A percentile compares a stretch with the other conserved stretches of the same genome.
Evolutionary conservation across 2,113 vertebrate species (phyloP).

Genomic region (Cairina moschata): DNA sequence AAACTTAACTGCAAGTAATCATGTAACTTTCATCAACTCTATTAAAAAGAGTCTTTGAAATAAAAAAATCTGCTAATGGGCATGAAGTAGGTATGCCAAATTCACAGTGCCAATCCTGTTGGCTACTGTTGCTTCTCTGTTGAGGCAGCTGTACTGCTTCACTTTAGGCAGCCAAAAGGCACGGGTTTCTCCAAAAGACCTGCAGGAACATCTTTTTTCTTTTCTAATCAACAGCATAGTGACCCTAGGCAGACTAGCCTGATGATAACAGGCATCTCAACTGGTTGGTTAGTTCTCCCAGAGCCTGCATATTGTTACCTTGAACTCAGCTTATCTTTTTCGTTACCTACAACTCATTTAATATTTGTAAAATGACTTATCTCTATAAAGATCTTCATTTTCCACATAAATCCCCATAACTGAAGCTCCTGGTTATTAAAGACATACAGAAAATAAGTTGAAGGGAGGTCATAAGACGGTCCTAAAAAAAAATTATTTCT

Average conservation of each 20-base stretch:
- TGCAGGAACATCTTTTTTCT: background rate
- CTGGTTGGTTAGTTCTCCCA: background rate
- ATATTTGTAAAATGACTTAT: background rate
- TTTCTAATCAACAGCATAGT: background rate
- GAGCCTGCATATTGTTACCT: background rate
- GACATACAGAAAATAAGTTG: background rate
- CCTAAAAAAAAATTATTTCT: background rate
- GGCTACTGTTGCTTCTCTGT: background rate
- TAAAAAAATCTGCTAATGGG: background rate
- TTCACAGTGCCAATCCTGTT: background rate
- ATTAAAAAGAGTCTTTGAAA: background rate
- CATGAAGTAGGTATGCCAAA: background rate
- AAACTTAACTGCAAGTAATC: conserved; percentile 1
- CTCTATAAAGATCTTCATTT: background rate
- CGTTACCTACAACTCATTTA: background rate
- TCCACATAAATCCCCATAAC: background rate
- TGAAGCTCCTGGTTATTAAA: background rate
- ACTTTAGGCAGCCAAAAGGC: background rate
- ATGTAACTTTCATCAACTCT: background rate
- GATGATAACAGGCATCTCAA: background rate
- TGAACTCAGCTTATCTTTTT: background rate
- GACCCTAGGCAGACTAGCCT: background rate
- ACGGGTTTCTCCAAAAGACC: background rate
- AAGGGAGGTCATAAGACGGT: background rate
- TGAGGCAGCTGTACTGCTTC: background rate